Evolutionary conservation across 1,140 invertebrate species (phyloP).

Genomic region (Drosophila pseudoananassae): DNA sequence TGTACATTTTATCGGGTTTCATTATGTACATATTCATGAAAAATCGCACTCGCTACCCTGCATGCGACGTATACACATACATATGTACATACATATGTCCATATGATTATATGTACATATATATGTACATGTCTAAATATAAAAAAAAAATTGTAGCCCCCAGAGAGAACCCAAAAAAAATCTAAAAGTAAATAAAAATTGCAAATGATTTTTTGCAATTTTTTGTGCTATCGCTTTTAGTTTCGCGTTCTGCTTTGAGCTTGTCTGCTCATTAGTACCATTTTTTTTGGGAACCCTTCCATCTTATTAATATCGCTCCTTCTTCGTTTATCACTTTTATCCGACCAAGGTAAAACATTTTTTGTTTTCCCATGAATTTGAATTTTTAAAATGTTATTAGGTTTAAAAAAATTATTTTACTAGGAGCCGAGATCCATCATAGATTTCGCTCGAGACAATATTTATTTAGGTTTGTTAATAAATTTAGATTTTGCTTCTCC

Average conservation of each 20-base stretch:
- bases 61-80: slow-evolving; percentile 15
- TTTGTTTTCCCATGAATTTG: slow-evolving; percentile 61
- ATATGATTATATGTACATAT: slow-evolving; percentile 56
- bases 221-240: slow-evolving; percentile 58
- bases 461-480: not conserved
- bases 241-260: slow-evolving; percentile 65
- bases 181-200: slow-evolving; percentile 63
- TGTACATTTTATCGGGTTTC: not conserved
- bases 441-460: too few relatives aligned
- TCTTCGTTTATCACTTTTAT: too few relatives aligned
- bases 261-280: slow-evolving; percentile 74
- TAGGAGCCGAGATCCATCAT: too few relatives aligned
- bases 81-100: slow-evolving; percentile 40
- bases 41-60: slow-evolving; percentile 20
- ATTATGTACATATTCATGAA: slow-evolving; percentile 54
- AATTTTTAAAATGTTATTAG: too few relatives aligned
- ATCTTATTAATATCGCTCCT: not conserved
- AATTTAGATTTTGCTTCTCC: slow-evolving; percentile 16
- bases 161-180: slow-evolving; percentile 72
- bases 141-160: slow-evolving; percentile 37
- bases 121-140: slow-evolving; percentile 32
- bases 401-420: too few relatives aligned
- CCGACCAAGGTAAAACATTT: too few relatives aligned
- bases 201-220: slow-evolving; percentile 78
- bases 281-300: slow-evolving; percentile 56